Evolutionary conservation across 2,797 vertebrate species (phyloP), one percentile per base, ranked within the genome.

Genomic region (Champsocephalus gunnari): DNA sequence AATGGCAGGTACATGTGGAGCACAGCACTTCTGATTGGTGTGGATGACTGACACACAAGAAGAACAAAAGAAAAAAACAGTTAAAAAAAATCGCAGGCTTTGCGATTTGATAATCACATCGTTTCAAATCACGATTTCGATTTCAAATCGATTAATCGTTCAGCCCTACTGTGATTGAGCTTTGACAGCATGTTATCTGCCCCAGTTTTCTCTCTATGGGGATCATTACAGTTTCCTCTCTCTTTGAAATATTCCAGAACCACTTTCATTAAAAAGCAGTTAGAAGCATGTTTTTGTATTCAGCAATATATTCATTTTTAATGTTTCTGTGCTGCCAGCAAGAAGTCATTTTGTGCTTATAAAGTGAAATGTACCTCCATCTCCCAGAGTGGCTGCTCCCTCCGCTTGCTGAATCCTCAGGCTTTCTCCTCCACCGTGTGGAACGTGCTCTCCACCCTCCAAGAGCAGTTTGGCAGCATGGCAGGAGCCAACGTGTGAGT

Each of bases 391-490:
- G 98, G 98, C 74, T 99, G 98, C 85, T 99, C 98, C 2, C 85
- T 99, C 71, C 94, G 98, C 78, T 88, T 99, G 83, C 93, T 99
- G 64, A 97, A 97, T 84, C 98, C 98, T 2, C 98, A 99, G 92
- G 92, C 96, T 1, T 99, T 99, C 90, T 98, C 97, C 2, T 63
- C 87, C 75, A 93, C 94, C 0, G 92, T 99, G 75, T 99, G 98
- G 98, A 96, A 94, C 7, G 93, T 98, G 53, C 90, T 99, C 74
- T 97, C 97, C 58, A 92, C 97, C 85, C 95, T 99, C 14, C 98
- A 99, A 86, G 98, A 99, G 89, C 94, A 95, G 53, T 99, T 99
- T 19, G 94, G 96, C 79, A 98, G 96, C 90, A 99, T 99, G 98
- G 96, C 90, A 0, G 98, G 98, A 24, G 97, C 97, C 79, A 99